Evolutionary conservation across 2,888 invertebrate genomes (phyloP), one percentile per base, ranked within the genome.

Genomic region (Drosophila birchii): DNA sequence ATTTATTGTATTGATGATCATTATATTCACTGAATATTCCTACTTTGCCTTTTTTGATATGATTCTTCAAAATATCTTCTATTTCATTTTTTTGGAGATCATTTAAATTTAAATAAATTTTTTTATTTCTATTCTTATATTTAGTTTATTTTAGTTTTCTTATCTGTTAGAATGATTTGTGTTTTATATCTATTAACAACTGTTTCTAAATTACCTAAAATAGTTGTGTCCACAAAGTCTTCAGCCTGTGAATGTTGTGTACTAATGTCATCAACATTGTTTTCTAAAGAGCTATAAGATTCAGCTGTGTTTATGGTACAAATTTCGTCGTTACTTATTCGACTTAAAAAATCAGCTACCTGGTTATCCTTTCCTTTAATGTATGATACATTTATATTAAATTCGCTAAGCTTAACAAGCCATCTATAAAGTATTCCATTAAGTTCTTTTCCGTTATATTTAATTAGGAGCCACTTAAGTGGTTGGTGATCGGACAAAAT

Each of bases 401-500:
- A 62, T 62, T 75, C 70, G 45, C 69, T 69, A 18, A 72, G 61
- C 34, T 66, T 58, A 38, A 74, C 44, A 54, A 76, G 62, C 53
- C 38, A 38, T 38, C 16, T 16, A 38, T 39, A 39, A n/a, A n/a
- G 39, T 8, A 39, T 7, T n/a, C 7, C n/a, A 39, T 39, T 39
- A n/a, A 39, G 16, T n/a, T 39, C 16, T 39, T 76, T 75, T 60
- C 58, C 60, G 43, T 69, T 55, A 57, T 64, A 63, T 73, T 68
- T 54, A 49, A 61, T 71, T 38, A 57, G 41, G 23, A 66, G 47
- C 51, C 62, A 74, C 38, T 64, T 57, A 51, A 62, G 55, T 51
- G 71, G 63, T 59, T 67, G 56, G 38, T 74, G 79, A 54, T 76
- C 71, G 23, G 73, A 69, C 39, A 76, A 57, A 44, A 75, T 75